These are phyloP conservation scores for Aphidius gifuensis DNA, from an alignment of 1,140 invertebrate species.

Conservation along the genomic window DNA sequence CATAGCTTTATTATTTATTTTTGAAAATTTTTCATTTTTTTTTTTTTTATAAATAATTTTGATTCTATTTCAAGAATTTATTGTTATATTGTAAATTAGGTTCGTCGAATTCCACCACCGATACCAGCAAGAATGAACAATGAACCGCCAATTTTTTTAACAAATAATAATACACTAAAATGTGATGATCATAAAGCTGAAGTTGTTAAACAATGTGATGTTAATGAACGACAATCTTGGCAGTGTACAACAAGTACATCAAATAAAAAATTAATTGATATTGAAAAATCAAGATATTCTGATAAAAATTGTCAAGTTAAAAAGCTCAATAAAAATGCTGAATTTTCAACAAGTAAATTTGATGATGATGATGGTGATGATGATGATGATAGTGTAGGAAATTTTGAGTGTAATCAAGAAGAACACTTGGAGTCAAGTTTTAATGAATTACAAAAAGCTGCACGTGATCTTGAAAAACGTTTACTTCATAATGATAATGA, in stretches of 20 bases:
- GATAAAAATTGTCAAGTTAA: conserved; percentile 5
- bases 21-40: background rate
- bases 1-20: background rate
- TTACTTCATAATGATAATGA: conserved; percentile 34
- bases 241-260: background rate
- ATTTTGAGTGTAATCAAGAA: conserved; percentile 19
- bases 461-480: conserved; percentile 43
- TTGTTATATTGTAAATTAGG: conserved; percentile 26
- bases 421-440: conserved; percentile 28
- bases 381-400: conserved; percentile 11
- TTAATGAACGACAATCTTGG: background rate
- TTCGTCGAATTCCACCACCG: conserved; percentile 47
- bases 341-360: conserved; percentile 10
- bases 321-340: conserved; percentile 14
- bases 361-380: conserved; percentile 10
- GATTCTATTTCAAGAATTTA: too few relatives aligned
- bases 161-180: conserved; percentile 25
- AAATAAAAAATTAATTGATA: conserved; percentile 25
- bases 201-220: background rate
- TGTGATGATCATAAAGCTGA: conserved; percentile 10
- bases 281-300: conserved; percentile 18
- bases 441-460: conserved; percentile 40
- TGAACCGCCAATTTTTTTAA: conserved; percentile 40
- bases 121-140: conserved; percentile 53
- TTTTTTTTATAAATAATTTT: too few relatives aligned